Evolutionary conservation across 2,113 vertebrate genomes (phyloP), one percentile per base, ranked within the genome.

Genomic region (Seriola dumerili): DNA sequence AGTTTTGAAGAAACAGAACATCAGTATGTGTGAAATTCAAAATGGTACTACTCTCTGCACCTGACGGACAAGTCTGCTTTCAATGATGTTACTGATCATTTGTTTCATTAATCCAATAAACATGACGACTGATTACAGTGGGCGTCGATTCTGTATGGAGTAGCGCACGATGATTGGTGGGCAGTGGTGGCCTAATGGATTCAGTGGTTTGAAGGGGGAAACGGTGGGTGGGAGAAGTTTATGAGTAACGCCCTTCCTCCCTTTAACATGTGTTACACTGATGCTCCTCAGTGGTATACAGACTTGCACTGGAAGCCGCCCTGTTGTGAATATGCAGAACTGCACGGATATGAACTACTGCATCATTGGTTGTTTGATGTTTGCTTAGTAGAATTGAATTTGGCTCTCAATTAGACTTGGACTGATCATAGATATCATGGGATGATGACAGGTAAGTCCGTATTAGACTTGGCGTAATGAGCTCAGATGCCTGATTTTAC

Each of bases 401-500:
- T 9, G 6, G n/a, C 9, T 11, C 10, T 10, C 34, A 54, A 4
- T 44, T 7, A 65, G 32, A 8, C 25, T 29, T 9, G 3, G 9
- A 38, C 25, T 12, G 8, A 70, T 46, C 42, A n/a, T 2, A 34
- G 63, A 34, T 63, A 13, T 52, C 9, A 69, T 6, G 17, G 38
- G 52, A 36, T 78, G 77, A 72, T 64, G 19, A 66, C 25, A 44
- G 25, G 42, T 87, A 14, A n/a, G 9, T 8, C 21, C 6, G 19
- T 57, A 57, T 83, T 23, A 67, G 40, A 54, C 14, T 6, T 61
- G 50, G 50, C n/a, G 48, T 11, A 62, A 75, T 65, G 40, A 59
- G 32, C 63, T 78, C 5, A 52, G 76, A 71, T 16, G 14, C 19
- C 2, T 3, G 65, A 67, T 32, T 70, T 67, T 40, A 75, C 69